Evolutionary conservation across 2,113 vertebrate genomes (phyloP).

Genomic region (Ammodramus savannarum): DNA sequence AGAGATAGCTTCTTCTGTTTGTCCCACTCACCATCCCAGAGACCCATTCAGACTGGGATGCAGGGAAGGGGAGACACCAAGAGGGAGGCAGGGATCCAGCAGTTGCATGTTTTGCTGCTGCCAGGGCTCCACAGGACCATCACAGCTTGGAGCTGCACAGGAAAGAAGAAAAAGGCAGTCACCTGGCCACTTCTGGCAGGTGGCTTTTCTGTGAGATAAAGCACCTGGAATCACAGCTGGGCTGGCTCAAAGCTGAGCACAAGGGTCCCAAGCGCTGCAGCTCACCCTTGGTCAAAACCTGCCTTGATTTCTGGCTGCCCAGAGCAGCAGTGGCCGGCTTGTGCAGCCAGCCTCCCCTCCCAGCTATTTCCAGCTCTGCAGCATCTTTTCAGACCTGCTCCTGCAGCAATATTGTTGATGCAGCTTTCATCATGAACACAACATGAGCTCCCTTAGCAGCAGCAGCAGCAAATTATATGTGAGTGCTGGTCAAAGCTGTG

Average conservation of each 20-base stretch:
- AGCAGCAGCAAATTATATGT: neutral
- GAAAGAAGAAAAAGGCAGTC: neutral
- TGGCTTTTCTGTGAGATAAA: neutral
- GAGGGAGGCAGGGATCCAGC: neutral
- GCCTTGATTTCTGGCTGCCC: neutral
- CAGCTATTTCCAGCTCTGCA: neutral
- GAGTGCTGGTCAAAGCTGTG: neutral
- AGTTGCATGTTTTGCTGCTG: neutral
- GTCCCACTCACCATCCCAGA: neutral
- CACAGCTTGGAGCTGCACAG: neutral
- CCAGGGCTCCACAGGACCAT: neutral
- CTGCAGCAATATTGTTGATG: neutral
- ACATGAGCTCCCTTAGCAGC: neutral
- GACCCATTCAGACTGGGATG: neutral
- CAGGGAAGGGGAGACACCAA: slow-evolving; percentile 23
- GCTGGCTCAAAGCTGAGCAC: rapidly evolving
- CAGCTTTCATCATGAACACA: neutral
- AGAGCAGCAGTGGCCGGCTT: neutral
- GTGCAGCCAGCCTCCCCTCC: neutral
- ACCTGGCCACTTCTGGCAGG: neutral
- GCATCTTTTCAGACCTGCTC: neutral
- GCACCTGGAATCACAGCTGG: neutral
- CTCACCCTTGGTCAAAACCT: neutral
- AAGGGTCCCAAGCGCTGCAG: rapidly evolving
- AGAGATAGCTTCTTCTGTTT: neutral